phyloP scores from a whole-genome alignment of 2,797 vertebrate species.

The Onychomys torridus region DNA sequence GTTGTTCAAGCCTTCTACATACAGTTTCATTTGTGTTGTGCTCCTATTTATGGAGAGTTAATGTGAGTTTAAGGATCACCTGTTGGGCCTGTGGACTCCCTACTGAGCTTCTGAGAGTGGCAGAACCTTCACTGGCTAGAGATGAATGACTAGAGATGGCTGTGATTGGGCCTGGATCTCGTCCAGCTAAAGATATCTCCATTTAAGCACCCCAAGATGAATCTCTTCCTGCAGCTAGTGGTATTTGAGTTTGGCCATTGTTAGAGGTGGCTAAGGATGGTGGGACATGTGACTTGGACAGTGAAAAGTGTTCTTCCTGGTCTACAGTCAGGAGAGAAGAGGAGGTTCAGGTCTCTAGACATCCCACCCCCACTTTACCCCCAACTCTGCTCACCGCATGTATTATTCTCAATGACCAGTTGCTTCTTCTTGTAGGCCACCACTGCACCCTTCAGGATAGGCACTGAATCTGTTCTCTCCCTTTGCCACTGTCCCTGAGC shows the following conservation, averaged over 20 bases:
- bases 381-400: neutral
- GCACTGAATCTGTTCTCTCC: accelerated
- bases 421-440: constrained; percentile 58
- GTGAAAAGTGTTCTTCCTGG: neutral
- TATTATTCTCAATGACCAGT: neutral
- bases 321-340: too few species aligned
- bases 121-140: neutral
- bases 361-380: too few species aligned
- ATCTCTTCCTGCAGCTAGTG: accelerated
- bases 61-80: neutral
- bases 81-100: neutral
- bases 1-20: accelerated
- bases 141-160: accelerated
- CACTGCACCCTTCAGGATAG: neutral
- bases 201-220: neutral
- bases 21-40: neutral
- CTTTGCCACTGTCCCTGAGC: accelerated
- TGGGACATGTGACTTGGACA: too few species aligned
- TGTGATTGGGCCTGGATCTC: accelerated
- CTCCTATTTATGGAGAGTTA: accelerated
- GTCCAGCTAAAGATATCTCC: neutral
- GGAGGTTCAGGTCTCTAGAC: too few species aligned
- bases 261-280: neutral
- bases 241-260: accelerated
- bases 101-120: neutral